These are phyloP conservation scores for Labeo rohita DNA, from an alignment of 2,113 vertebrate species.

Conservation along the genomic window DNA sequence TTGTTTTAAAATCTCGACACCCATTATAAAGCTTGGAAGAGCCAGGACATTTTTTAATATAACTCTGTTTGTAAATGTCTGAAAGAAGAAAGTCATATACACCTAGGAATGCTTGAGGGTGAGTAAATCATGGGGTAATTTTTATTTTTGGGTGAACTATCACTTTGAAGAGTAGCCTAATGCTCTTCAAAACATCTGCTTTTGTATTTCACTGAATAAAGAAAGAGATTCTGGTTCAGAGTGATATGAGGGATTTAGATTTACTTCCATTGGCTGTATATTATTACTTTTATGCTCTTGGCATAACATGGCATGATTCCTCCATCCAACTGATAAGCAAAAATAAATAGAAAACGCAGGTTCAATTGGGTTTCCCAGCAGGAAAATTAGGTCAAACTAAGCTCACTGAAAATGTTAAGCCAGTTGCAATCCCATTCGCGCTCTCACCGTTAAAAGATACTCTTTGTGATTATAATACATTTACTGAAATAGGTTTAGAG, in stretches of 20 bases:
- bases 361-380: not conserved
- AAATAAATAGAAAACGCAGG: constrained; percentile 1
- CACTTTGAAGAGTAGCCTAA: not conserved
- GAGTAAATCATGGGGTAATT: no score
- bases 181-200: not conserved
- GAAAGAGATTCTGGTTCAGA: not conserved
- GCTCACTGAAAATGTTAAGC: constrained; percentile 48
- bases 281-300: not conserved
- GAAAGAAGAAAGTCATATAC: no score
- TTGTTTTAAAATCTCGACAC: no score
- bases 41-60: no score
- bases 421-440: constrained; percentile 31
- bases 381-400: constrained; percentile 48
- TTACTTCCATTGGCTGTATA: not conserved
- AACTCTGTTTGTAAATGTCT: no score
- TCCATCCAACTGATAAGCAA: not conserved
- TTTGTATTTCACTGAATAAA: not conserved
- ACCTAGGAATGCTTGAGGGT: no score
- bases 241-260: not conserved
- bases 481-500: not conserved
- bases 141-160: no score
- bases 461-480: constrained; percentile 24
- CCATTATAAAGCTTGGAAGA: no score
- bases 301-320: not conserved
- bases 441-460: constrained; percentile 1